Evolutionary conservation across 2,113 vertebrate genomes (phyloP).

Genomic region (Oostethus manadensis): DNA sequence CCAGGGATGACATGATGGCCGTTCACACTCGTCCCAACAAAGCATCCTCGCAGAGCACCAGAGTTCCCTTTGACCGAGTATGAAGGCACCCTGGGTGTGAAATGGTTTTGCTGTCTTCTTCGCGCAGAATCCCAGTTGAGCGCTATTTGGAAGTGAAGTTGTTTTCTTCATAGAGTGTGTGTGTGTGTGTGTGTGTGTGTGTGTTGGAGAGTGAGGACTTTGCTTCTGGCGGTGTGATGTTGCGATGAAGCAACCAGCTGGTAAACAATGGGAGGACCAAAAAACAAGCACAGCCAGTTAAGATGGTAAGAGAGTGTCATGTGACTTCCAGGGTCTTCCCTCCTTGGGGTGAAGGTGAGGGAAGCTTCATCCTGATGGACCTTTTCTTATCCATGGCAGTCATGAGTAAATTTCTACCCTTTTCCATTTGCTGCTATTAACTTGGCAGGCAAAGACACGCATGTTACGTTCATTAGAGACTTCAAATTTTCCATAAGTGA

Average conservation of each 20-base stretch:
- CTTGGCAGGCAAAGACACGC: too few species aligned
- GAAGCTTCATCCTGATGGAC: slow-evolving; percentile 7
- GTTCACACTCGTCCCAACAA: too few species aligned
- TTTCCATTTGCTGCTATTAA: too few species aligned
- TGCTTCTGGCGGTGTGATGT: slow-evolving; percentile 18
- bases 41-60: too few species aligned
- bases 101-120: slow-evolving; percentile 66
- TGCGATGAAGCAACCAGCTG: not conserved
- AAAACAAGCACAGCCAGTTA: slow-evolving; percentile 5
- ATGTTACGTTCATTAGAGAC: too few species aligned
- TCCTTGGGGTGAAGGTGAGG: slow-evolving; percentile 16
- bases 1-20: too few species aligned
- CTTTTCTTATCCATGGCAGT: slow-evolving; percentile 11
- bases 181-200: slow-evolving; percentile 13
- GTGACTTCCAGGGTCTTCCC: slow-evolving; percentile 26
- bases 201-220: slow-evolving; percentile 21
- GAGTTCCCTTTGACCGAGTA: too few species aligned
- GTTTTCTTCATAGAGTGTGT: slow-evolving; percentile 39
- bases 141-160: slow-evolving; percentile 38
- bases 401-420: slow-evolving; percentile 40
- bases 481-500: too few species aligned
- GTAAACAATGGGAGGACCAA: slow-evolving; percentile 2
- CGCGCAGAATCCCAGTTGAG: slow-evolving; percentile 60
- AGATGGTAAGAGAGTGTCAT: slow-evolving; percentile 3
- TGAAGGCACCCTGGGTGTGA: slow-evolving; percentile 24